Evolutionary conservation across 2,113 vertebrate genomes (phyloP), one percentile per base, ranked within the genome.

Genomic region (Stegostoma tigrinum): DNA sequence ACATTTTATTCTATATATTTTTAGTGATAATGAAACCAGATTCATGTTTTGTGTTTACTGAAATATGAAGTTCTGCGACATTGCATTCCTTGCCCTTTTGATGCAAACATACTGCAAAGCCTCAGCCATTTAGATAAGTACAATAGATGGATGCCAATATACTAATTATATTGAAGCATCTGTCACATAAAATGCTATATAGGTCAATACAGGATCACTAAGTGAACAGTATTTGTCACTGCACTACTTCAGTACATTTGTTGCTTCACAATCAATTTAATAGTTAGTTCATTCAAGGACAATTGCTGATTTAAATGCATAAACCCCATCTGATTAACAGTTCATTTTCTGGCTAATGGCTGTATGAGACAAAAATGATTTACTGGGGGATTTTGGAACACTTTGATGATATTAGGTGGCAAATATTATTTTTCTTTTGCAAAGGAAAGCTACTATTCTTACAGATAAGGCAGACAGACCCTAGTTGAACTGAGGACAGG

Each of bases 141-240:
- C 93, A 24, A 48, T 48, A 52, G 67, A 66, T 95, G 42, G 42
- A 95, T 72, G 68, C 45, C 21, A 95, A 52, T 24, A 52, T 48
- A 95, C 48, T 67, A 70, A 94, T 42, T 70, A 27, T 48, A 94
- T 38, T 94, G 90, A 94, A 94, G 38, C 90, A 94, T 66, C 64
- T 94, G 90, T 67, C 64, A 94, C 30, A 66, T 94, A 68, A 94
- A 94, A 94, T 68, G 7, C 64, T 94, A n/a, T 67, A 42, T 3
- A 27, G 34, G 23, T 55, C 30, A 27, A 10, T 17, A 38, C 38
- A 12, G 23, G 38, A 70, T 67, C 21, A 27, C 91, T 94, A 42
- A 68, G 91, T 70, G 42, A 23, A 68, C n/a, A 42, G 7, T 70
- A 21, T 67, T 94, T 94, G 66, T 94, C 91, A 66, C 34, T 38